Percentiles rank a stretch among this genome's conserved stretches.
Evolutionary conservation across 2,888 invertebrate genomes (phyloP).

Genomic region (Bellardia pandia): DNA sequence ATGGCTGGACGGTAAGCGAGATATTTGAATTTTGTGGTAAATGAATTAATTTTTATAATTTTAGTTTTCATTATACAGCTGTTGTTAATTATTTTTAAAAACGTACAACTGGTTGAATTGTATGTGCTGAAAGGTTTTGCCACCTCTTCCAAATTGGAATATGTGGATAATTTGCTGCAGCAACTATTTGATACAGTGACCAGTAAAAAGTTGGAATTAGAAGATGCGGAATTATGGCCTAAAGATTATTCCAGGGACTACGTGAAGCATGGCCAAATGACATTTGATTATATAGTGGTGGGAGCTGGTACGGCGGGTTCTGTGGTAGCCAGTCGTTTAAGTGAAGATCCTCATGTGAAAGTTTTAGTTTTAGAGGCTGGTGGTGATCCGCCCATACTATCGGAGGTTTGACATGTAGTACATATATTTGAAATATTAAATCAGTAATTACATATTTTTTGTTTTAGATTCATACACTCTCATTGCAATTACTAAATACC

Average conservation of each 20-base stretch:
- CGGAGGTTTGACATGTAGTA: conserved; percentile 80
- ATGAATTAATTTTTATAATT: background rate
- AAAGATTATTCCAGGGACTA: conserved; percentile 80
- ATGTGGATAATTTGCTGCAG: conserved; percentile 73
- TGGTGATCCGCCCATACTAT: conserved; percentile 85
- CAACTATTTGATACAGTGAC: conserved; percentile 74
- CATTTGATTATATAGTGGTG: conserved; percentile 86
- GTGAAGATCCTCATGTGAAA: conserved; percentile 89
- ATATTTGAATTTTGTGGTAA: background rate
- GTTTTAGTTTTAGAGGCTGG: conserved; percentile 92
- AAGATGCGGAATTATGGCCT: conserved; percentile 85
- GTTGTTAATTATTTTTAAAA: background rate
- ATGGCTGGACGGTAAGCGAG: conserved; percentile 20
- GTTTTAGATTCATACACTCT: conserved; percentile 77
- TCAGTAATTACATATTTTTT: background rate
- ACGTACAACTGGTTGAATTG: conserved; percentile 8
- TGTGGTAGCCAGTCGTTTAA: conserved; percentile 87
- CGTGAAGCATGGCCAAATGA: conserved; percentile 36
- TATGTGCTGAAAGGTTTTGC: conserved; percentile 39
- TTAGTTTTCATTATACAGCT: conserved; percentile 36
- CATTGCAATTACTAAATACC: conserved; percentile 75
- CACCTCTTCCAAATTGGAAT: background rate
- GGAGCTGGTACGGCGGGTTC: conserved; percentile 88
- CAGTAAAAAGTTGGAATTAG: conserved; percentile 83
- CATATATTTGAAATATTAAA: background rate